Evolutionary conservation across 2,797 vertebrate genomes (phyloP).

Genomic region (Selene dorsalis): DNA sequence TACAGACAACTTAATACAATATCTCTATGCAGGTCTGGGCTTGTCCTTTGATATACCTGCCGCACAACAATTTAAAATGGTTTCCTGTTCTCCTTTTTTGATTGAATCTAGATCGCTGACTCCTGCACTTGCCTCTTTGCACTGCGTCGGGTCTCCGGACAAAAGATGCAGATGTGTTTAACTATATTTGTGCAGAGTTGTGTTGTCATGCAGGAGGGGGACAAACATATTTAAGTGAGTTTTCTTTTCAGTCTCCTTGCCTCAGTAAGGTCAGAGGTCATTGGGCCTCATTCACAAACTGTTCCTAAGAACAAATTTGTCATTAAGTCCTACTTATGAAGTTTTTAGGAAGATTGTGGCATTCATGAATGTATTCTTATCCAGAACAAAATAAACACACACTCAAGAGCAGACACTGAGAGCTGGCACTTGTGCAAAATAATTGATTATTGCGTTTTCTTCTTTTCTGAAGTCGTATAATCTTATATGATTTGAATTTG

Average conservation of each 20-base stretch:
- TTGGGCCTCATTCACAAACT: background rate
- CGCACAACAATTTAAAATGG: slow-evolving; percentile 36
- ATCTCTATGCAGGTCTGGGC: slow-evolving; percentile 64
- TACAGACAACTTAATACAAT: slow-evolving; percentile 49
- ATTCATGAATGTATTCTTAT: no score
- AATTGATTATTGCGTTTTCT: no score
- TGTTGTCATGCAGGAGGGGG: background rate
- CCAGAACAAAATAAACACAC: no score
- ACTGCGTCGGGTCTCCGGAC: background rate
- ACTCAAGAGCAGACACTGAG: no score
- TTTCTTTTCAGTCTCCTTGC: slow-evolving; percentile 2
- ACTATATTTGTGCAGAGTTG: background rate
- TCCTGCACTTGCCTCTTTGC: slow-evolving; percentile 21
- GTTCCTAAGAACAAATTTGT: no score
- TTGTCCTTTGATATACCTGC: slow-evolving; percentile 37
- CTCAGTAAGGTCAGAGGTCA: slow-evolving; percentile 22
- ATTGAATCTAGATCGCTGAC: slow-evolving; percentile 44
- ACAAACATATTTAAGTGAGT: background rate
- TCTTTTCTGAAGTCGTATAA: no score
- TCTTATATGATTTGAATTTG: no score
- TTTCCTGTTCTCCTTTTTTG: slow-evolving; percentile 41
- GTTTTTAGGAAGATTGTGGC: no score
- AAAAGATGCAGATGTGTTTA: slow-evolving; percentile 23
- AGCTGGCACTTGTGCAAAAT: no score
- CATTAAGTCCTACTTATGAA: no score